Percentiles rank a stretch among this genome's conserved stretches.
Evolutionary conservation across 2,888 invertebrate genomes (phyloP).

Genomic region (Rhingia rostrata): DNA sequence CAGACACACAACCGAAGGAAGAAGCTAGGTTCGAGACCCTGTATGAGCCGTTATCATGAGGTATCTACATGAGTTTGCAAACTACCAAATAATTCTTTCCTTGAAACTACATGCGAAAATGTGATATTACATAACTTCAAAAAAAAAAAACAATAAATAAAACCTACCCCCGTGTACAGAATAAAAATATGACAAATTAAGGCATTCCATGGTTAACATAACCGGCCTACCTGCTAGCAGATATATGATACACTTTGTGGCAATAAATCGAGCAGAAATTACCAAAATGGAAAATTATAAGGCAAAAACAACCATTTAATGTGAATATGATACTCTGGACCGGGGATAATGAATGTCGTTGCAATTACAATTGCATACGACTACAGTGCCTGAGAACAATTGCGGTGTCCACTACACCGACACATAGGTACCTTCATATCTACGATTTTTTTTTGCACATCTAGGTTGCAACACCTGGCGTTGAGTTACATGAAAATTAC

Average conservation of each 20-base stretch:
- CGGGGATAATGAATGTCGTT: slow-evolving; percentile 38
- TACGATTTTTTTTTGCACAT: neutral
- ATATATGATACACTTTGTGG: neutral
- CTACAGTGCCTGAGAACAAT: neutral
- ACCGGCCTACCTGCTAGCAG: neutral
- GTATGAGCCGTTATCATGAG: no score
- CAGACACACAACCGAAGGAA: no score
- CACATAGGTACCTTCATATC: neutral
- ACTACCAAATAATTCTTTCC: slow-evolving; percentile 20
- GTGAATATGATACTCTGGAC: slow-evolving; percentile 1
- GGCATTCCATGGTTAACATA: no score
- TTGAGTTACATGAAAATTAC: slow-evolving; percentile 48
- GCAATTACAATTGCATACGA: slow-evolving; percentile 26
- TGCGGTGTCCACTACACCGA: neutral
- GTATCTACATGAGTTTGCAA: slow-evolving; percentile 4
- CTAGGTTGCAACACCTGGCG: slow-evolving; percentile 25
- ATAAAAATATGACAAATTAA: no score
- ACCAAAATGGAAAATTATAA: slow-evolving; percentile 40
- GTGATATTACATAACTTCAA: slow-evolving; percentile 35
- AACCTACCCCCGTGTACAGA: neutral
- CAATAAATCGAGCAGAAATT: slow-evolving; percentile 48
- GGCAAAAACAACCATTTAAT: neutral
- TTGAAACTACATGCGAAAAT: slow-evolving; percentile 26
- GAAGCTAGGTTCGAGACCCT: no score
- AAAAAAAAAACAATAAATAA: neutral